These are phyloP conservation scores for Drosophila paulistorum DNA, from an alignment of 1,140 invertebrate species.

Conservation along the genomic window DNA sequence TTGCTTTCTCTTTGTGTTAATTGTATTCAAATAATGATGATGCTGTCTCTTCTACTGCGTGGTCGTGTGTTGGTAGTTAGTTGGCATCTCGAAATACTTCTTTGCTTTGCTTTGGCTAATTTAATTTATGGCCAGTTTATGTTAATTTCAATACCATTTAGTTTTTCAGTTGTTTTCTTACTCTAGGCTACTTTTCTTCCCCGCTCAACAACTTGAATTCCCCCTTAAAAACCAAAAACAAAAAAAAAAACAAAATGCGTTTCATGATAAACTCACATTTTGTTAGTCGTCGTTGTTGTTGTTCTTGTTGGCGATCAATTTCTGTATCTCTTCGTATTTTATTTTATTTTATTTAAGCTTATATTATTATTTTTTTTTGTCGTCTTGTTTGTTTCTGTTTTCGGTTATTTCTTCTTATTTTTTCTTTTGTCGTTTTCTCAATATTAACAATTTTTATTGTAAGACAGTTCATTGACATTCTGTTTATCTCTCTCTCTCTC, in stretches of 20 bases:
- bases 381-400: slow-evolving; percentile 40
- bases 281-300: slow-evolving; percentile 10
- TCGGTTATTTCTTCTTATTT: slow-evolving; percentile 25
- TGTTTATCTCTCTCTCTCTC: neutral
- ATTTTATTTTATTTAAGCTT: slow-evolving; percentile 37
- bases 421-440: slow-evolving; percentile 54
- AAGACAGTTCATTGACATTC: slow-evolving; percentile 69
- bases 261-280: slow-evolving; percentile 18
- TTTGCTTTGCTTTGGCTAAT: slow-evolving; percentile 54
- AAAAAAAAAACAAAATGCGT: neutral
- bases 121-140: slow-evolving; percentile 80
- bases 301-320: slow-evolving; percentile 39
- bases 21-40: slow-evolving; percentile 80
- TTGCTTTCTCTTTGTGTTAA: slow-evolving; percentile 78
- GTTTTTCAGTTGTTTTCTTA: slow-evolving; percentile 36
- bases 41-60: slow-evolving; percentile 34
- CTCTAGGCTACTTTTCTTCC: slow-evolving; percentile 1
- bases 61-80: slow-evolving; percentile 49
- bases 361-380: slow-evolving; percentile 19
- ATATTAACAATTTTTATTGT: slow-evolving; percentile 62
- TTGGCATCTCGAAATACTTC: slow-evolving; percentile 53
- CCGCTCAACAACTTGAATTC: neutral
- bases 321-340: slow-evolving; percentile 47
- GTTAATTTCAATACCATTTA: slow-evolving; percentile 74
- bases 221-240: no score